These are phyloP conservation scores for Hemicentrotus pulcherrimus DNA, from an alignment of 35 echinoderm and acorn worm genomes.

Conservation along the genomic window DNA sequence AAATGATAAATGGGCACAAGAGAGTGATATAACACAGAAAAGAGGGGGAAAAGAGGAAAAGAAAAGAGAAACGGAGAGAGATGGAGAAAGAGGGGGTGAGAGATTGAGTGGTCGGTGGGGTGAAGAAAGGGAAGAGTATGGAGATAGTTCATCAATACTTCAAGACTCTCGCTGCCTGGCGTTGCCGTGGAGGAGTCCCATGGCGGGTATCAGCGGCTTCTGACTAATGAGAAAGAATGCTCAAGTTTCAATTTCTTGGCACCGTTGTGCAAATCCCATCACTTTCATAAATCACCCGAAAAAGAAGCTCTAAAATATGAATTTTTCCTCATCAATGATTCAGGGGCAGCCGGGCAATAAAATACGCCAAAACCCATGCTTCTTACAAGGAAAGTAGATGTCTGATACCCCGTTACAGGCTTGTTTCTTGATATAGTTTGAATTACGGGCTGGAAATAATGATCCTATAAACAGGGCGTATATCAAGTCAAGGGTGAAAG, in stretches of 20 bases:
- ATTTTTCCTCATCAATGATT: slow-evolving; percentile 47
- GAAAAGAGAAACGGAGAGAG: not conserved
- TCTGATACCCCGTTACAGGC: slow-evolving; percentile 5
- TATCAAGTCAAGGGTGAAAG: slow-evolving; percentile 17
- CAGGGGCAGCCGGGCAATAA: slow-evolving; percentile 26
- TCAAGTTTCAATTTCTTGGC: slow-evolving; percentile 49
- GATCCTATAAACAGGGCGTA: slow-evolving; percentile 16
- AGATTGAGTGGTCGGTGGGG: not conserved
- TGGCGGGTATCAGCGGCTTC: slow-evolving; percentile 33
- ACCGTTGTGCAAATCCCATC: slow-evolving; percentile 52
- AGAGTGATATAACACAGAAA: not conserved
- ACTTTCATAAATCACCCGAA: slow-evolving; percentile 53
- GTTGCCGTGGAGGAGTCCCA: slow-evolving; percentile 19
- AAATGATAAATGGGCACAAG: not conserved
- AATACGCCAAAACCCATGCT: slow-evolving; percentile 31
- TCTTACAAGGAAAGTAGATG: slow-evolving; percentile 31
- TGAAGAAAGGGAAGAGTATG: not conserved
- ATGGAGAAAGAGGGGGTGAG: not conserved
- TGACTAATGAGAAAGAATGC: slow-evolving; percentile 48
- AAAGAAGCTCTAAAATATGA: slow-evolving; percentile 51
- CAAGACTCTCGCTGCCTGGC: not conserved
- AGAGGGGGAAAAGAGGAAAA: not conserved
- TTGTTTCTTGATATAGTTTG: slow-evolving; percentile 13
- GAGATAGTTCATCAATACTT: slow-evolving; percentile 51
- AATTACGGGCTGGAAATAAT: slow-evolving; percentile 12